Conservation (phyloP, 2,797 vertebrate genomes). For the Falco cherrug region DNA sequence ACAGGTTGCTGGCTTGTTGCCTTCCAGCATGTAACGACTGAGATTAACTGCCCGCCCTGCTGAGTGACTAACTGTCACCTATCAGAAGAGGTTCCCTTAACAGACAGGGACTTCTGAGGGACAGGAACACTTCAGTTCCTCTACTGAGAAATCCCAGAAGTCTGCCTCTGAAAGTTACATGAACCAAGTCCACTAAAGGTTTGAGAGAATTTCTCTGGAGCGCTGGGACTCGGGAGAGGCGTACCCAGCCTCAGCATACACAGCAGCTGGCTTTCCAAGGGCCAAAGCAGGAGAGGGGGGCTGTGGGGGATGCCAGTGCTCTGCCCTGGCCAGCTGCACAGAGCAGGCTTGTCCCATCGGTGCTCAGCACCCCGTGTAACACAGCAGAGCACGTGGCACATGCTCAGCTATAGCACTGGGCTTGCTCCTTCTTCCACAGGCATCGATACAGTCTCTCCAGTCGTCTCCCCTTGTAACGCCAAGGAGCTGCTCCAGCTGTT, state of each 20-base stretch:
- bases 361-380: background rate
- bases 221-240: background rate
- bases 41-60: background rate
- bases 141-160: background rate
- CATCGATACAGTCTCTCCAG: accelerated
- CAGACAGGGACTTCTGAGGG: background rate
- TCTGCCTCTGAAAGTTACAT: background rate
- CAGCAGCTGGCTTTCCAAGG: background rate
- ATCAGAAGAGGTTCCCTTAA: background rate
- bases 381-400: background rate
- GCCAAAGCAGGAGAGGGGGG: background rate
- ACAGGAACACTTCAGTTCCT: background rate
- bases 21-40: accelerated
- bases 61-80: background rate
- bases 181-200: background rate
- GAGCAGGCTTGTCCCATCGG: background rate
- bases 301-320: background rate
- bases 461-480: background rate
- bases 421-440: background rate
- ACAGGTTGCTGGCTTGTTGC: background rate
- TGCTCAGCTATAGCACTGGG: background rate
- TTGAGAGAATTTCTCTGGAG: background rate
- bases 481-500: background rate
- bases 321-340: accelerated
- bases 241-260: accelerated